Evolutionary conservation across 37 sponge, comb jelly and placozoan species (phyloP).

Genomic region (Geodia barretti): DNA sequence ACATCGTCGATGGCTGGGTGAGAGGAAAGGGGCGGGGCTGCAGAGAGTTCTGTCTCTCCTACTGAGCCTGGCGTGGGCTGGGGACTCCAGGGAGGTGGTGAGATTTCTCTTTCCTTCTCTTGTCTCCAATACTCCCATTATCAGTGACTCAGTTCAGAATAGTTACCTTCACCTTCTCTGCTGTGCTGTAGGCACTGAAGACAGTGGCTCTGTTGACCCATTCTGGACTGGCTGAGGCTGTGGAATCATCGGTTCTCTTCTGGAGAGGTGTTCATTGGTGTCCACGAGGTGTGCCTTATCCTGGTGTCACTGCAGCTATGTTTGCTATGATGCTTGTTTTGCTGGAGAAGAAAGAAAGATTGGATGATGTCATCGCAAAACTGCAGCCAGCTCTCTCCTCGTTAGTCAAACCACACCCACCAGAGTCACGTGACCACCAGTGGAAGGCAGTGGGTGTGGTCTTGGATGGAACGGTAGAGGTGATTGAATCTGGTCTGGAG

Average conservation of each 20-base stretch:
- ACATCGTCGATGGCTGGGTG: constrained; percentile 15
- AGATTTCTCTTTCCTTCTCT: neutral
- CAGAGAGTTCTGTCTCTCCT: constrained; percentile 8
- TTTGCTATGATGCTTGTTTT: constrained; percentile 7
- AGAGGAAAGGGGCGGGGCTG: constrained; percentile 14
- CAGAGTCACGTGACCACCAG: neutral
- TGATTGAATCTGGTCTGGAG: neutral
- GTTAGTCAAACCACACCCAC: neutral
- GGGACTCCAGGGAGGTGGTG: constrained; percentile 10
- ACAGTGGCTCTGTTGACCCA: neutral
- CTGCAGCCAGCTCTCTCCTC: neutral
- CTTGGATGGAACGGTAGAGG: constrained; percentile 9
- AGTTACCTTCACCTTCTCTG: neutral
- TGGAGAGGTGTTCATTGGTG: neutral
- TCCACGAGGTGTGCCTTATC: neutral
- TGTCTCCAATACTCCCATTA: constrained; percentile 1
- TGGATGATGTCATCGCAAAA: neutral
- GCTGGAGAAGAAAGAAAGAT: too few relatives aligned
- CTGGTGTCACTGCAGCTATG: neutral
- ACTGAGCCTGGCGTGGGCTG: constrained; percentile 16
- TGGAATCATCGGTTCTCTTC: neutral
- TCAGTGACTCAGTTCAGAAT: neutral
- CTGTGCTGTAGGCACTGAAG: neutral
- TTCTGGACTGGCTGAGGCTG: neutral
- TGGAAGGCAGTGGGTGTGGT: constrained; percentile 13